These are phyloP conservation scores for Pachycephala philippinensis DNA, from an alignment of 2,113 vertebrate species.

Conservation along the genomic window DNA sequence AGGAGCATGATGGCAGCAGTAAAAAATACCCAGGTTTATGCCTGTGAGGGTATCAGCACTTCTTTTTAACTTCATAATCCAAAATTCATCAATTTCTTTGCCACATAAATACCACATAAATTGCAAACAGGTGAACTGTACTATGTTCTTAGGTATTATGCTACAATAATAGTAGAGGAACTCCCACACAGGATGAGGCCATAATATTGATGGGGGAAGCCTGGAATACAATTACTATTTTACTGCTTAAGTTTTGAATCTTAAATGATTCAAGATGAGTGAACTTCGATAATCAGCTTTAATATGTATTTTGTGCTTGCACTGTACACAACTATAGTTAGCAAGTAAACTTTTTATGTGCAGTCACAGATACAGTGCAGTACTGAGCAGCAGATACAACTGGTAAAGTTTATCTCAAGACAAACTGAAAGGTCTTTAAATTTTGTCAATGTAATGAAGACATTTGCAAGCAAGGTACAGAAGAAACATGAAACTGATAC, in stretches of 20 bases:
- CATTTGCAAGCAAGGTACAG: neutral
- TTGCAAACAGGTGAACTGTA: neutral
- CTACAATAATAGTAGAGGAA: neutral
- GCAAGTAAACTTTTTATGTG: neutral
- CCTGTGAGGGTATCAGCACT: neutral
- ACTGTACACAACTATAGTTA: neutral
- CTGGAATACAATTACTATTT: neutral
- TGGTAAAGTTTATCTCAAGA: neutral
- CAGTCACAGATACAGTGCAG: neutral
- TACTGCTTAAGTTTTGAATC: neutral
- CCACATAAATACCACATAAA: neutral
- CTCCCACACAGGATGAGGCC: neutral
- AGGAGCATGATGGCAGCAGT: neutral
- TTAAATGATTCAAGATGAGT: neutral
- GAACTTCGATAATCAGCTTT: neutral
- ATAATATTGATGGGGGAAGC: neutral
- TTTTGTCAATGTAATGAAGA: neutral
- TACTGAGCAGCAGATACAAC: neutral
- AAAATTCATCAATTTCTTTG: neutral
- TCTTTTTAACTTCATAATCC: neutral
- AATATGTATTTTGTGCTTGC: neutral
- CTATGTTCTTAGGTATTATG: neutral
- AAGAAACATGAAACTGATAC: neutral
- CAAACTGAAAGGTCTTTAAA: neutral
- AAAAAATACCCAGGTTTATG: neutral